phyloP scores from a whole-genome alignment of 2,113 vertebrate genomes.

The Labeo catla region DNA sequence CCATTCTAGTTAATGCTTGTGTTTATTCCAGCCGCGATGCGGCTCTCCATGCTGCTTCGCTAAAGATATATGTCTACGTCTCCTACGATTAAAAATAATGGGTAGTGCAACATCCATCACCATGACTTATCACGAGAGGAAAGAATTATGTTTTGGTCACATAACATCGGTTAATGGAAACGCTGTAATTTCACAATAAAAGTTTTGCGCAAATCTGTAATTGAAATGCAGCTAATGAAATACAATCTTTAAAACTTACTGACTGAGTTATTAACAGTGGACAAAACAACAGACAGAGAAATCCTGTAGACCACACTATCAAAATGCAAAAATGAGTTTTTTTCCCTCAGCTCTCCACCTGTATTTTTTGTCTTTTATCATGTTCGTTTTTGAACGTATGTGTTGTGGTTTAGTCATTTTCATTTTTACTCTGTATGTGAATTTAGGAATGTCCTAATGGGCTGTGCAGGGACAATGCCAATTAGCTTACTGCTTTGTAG shows the following conservation, averaged over 20 bases:
- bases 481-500: conserved; percentile 44
- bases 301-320: neutral
- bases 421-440: conserved; percentile 18
- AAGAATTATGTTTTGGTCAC: no score
- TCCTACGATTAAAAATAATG: no score
- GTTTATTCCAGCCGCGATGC: no score
- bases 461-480: conserved; percentile 37
- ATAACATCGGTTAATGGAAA: no score
- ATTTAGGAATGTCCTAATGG: conserved; percentile 23
- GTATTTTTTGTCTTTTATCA: conserved; percentile 25
- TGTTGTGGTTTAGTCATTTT: conserved; percentile 22
- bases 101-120: no score
- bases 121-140: no score
- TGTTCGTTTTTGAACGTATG: neutral
- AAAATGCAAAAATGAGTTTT: neutral
- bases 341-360: neutral
- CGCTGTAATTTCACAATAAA: no score
- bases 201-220: no score
- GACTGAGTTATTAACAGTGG: neutral
- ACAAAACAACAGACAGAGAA: neutral
- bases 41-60: no score
- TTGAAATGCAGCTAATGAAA: neutral
- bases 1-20: no score
- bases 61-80: no score
- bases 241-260: neutral